Evolutionary conservation across 2,888 invertebrate genomes (phyloP).

Genomic region (Thymelicus sylvestris): DNA sequence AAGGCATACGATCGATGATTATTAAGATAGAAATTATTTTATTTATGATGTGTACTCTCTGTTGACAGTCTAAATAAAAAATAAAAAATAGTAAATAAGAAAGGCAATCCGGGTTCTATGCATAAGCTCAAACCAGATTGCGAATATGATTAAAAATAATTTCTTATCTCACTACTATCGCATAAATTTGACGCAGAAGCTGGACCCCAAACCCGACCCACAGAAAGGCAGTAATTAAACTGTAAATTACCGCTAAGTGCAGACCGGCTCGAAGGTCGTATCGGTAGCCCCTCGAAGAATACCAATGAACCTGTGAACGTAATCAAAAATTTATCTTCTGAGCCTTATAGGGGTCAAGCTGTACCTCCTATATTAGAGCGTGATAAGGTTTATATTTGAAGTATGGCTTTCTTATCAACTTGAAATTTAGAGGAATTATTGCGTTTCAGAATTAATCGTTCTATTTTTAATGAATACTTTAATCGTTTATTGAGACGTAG

Average conservation of each 20-base stretch:
- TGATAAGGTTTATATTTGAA: background rate
- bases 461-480: too few species aligned
- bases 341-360: slow-evolving; percentile 26
- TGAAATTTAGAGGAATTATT: background rate
- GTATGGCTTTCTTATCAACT: background rate
- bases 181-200: slow-evolving; percentile 54
- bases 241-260: slow-evolving; percentile 78
- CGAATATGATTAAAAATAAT: slow-evolving; percentile 31
- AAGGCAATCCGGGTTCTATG: too few species aligned
- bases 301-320: slow-evolving; percentile 60
- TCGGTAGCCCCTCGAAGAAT: slow-evolving; percentile 66
- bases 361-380: slow-evolving; percentile 8
- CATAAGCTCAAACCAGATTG: slow-evolving; percentile 1
- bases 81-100: too few species aligned
- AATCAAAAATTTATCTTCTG: slow-evolving; percentile 39
- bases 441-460: too few species aligned
- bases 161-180: slow-evolving; percentile 43
- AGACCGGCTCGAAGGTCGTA: slow-evolving; percentile 73
- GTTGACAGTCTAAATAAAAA: too few species aligned
- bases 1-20: too few species aligned
- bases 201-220: slow-evolving; percentile 47
- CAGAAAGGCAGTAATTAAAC: slow-evolving; percentile 73
- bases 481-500: too few species aligned
- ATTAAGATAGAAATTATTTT: too few species aligned
- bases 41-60: too few species aligned